A percentile compares a stretch with the other conserved stretches of the same genome.
Conservation (phyloP, 2,888 invertebrate species). For the Parelbella ahira region DNA sequence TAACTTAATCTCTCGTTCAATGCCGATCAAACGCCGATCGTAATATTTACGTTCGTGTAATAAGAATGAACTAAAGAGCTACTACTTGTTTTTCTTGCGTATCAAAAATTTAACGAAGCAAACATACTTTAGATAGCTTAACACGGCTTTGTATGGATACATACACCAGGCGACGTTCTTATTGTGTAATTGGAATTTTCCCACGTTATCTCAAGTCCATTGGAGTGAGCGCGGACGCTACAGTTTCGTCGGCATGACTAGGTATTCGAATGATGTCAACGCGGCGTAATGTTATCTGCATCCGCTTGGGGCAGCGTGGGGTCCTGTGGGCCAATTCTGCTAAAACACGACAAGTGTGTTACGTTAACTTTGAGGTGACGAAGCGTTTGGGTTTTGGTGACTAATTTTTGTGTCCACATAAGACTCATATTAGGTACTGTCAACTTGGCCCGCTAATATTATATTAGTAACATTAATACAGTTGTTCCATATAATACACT, state of each 20-base stretch:
- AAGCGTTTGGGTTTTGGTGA: no score
- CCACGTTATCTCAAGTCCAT: conserved; percentile 34
- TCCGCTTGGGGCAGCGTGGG: conserved; percentile 52
- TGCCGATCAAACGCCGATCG: no score
- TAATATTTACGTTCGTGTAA: no score
- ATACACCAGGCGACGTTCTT: not conserved
- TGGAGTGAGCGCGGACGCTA: conserved; percentile 26
- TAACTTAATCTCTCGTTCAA: no score
- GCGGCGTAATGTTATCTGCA: conserved; percentile 65
- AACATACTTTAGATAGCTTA: not conserved
- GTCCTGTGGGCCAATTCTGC: conserved; percentile 27
- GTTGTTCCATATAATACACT: no score
- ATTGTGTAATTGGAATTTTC: conserved; percentile 32
- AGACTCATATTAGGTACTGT: no score
- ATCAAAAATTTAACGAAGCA: no score
- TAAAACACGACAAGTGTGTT: not conserved
- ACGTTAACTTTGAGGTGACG: not conserved
- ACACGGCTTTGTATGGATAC: not conserved
- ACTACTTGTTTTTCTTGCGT: no score
- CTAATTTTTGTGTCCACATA: no score
- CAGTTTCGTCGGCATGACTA: conserved; percentile 28
- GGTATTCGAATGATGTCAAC: conserved; percentile 55
- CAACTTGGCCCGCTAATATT: no score
- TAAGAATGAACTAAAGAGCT: no score
- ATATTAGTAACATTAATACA: no score